These are phyloP conservation scores for Henricia sp. DNA, from an alignment of 53 echinoderm and acorn worm genomes.

Conservation along the genomic window DNA sequence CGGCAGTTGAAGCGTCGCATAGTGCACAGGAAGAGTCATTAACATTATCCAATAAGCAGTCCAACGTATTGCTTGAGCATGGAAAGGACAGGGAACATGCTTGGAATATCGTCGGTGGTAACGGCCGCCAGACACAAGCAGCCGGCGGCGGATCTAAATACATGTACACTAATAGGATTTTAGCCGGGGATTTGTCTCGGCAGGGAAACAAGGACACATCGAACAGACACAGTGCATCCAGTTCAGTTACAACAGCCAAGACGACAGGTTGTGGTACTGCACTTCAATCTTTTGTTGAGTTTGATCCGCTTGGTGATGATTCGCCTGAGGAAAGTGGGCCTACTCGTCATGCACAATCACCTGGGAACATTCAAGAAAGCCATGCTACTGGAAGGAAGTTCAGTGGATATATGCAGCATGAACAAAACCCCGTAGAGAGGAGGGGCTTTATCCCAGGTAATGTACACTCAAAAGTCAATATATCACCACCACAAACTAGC, in stretches of 20 bases:
- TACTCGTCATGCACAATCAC: constrained; percentile 30
- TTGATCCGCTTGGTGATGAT: not conserved
- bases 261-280: constrained; percentile 16
- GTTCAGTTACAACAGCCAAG: constrained; percentile 24
- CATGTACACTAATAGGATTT: constrained; percentile 57
- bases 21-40: constrained; percentile 38
- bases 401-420: constrained; percentile 47
- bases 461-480: constrained; percentile 39
- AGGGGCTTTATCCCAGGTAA: constrained; percentile 43
- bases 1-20: constrained; percentile 30
- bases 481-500: constrained; percentile 38
- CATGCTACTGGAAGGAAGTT: constrained; percentile 19
- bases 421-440: constrained; percentile 34
- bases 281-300: constrained; percentile 1
- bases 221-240: constrained; percentile 31
- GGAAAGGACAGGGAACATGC: constrained; percentile 51
- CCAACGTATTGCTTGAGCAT: constrained; percentile 24
- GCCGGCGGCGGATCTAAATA: constrained; percentile 57
- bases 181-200: constrained; percentile 51
- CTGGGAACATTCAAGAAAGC: constrained; percentile 37
- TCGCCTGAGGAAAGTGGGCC: constrained; percentile 13
- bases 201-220: constrained; percentile 41
- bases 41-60: constrained; percentile 69
- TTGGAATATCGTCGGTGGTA: constrained; percentile 53
- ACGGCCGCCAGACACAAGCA: constrained; percentile 56